A percentile compares a stretch with the other conserved stretches of the same genome.
phyloP scores from a whole-genome alignment of 2,113 vertebrate species.

The Jacana jacana region DNA sequence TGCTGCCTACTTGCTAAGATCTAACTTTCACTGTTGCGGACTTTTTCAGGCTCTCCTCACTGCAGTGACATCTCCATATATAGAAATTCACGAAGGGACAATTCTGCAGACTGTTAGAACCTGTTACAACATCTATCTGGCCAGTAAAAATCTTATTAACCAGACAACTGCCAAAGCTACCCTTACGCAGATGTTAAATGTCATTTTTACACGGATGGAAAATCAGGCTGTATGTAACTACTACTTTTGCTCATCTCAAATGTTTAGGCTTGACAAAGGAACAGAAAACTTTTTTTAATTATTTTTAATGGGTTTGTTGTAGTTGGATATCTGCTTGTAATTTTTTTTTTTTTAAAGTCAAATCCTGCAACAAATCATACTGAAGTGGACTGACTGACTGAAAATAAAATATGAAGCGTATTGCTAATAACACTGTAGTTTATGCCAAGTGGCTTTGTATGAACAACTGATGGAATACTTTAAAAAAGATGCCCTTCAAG shows the following conservation, averaged over 20 bases:
- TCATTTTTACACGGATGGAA: conserved; percentile 98
- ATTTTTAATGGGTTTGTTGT: neutral
- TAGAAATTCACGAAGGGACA: conserved; percentile 97
- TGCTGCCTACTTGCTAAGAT: neutral
- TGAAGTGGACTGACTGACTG: neutral
- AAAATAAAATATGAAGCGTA: neutral
- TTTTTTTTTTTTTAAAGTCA: neutral
- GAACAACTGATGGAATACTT: neutral
- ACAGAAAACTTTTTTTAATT: neutral
- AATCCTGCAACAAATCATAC: neutral
- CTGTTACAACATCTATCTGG: conserved; percentile 98
- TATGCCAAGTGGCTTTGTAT: neutral
- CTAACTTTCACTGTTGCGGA: neutral
- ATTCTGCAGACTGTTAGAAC: conserved; percentile 95
- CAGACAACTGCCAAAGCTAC: conserved; percentile 98
- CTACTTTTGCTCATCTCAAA: neutral
- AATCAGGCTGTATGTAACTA: conserved; percentile 88
- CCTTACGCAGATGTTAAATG: conserved; percentile 97
- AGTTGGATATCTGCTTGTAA: neutral
- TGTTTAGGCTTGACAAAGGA: neutral
- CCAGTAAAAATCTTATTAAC: conserved; percentile 99
- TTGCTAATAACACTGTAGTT: neutral
- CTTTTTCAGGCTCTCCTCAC: conserved; percentile 89
- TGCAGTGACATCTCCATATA: conserved; percentile 92
- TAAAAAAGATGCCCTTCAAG: too few relatives aligned